Conservation (phyloP, 2,113 vertebrate species). For the Xenopus tropicalis region UCB_Xtro_10.0 CM004447.2:73110001-73110500, state of each 20-base stretch:
- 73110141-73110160: slow-evolving; percentile 30
- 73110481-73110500: too few relatives aligned
- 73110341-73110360: too few relatives aligned
- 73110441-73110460: too few relatives aligned
- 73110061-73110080: slow-evolving; percentile 8
- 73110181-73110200: slow-evolving; percentile 35
- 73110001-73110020: neutral
- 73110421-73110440: too few relatives aligned
- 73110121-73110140: slow-evolving; percentile 23
- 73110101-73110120: slow-evolving; percentile 9
- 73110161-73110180: slow-evolving; percentile 29
- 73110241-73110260: neutral
- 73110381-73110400: too few relatives aligned
- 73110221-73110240: slow-evolving; percentile 7
- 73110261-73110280: too few relatives aligned
- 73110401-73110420: too few relatives aligned
- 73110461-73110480: too few relatives aligned
- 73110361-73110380: too few relatives aligned
- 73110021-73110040: neutral
- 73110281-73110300: too few relatives aligned
- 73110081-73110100: neutral
- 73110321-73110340: too few relatives aligned
- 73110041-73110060: neutral
- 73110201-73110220: slow-evolving; percentile 29
- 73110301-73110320: too few relatives aligned